Conservation (phyloP, 2,113 vertebrate species). For the Acanthisitta chloris region DNA sequence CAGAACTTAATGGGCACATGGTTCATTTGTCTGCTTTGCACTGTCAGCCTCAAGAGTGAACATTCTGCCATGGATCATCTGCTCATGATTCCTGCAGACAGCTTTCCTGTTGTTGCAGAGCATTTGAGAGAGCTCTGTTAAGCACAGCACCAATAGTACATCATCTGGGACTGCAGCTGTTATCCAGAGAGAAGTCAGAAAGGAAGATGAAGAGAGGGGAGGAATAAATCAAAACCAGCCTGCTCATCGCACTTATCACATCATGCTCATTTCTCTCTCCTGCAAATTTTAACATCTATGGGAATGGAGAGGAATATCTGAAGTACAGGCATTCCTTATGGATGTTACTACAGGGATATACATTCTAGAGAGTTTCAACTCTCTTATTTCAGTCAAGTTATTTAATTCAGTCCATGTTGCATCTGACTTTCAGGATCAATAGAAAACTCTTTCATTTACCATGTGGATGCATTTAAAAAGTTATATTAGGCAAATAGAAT, state of each 20-base stretch:
- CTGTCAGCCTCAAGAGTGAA: background rate
- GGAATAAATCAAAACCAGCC: constrained; percentile 23
- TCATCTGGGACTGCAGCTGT: constrained; percentile 37
- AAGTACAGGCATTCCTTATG: background rate
- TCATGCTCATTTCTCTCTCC: background rate
- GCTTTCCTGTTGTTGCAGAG: background rate
- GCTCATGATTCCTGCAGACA: background rate
- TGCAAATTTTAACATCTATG: background rate
- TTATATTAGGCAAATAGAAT: background rate
- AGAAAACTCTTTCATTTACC: background rate
- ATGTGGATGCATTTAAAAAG: background rate
- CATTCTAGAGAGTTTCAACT: background rate
- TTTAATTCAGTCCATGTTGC: background rate
- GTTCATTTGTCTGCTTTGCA: constrained; percentile 20
- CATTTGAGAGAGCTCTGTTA: background rate
- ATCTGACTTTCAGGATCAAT: background rate
- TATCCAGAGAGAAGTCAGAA: background rate
- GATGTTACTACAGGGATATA: background rate
- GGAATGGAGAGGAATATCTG: background rate
- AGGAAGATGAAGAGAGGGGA: background rate
- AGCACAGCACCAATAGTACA: background rate
- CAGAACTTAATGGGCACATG: background rate
- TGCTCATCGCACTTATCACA: background rate
- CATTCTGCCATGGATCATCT: constrained; percentile 28
- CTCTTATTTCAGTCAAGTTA: background rate